Evolutionary conservation across 2,888 invertebrate species (phyloP).

Genomic region (Ochropleura leucogaster): DNA sequence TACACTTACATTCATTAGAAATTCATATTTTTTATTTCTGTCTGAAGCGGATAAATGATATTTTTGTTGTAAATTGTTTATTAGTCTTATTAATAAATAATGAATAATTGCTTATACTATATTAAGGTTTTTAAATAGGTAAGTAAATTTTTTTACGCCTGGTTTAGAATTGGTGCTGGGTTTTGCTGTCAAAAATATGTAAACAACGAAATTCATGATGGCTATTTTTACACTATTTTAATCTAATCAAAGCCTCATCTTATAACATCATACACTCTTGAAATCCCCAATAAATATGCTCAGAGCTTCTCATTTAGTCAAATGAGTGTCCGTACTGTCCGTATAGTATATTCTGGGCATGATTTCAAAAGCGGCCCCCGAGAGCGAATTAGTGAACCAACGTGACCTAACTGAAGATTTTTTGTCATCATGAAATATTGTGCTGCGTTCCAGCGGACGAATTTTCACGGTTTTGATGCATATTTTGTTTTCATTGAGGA

Average conservation of each 20-base stretch:
- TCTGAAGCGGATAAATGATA: not conserved
- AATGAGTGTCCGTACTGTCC: constrained; percentile 81
- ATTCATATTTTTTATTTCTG: not conserved
- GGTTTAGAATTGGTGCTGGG: too few relatives aligned
- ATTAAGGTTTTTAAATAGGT: not conserved
- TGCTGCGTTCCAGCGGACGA: constrained; percentile 66
- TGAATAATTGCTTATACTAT: not conserved
- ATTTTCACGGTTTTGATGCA: constrained; percentile 5
- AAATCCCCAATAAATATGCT: constrained; percentile 73
- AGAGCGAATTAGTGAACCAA: constrained; percentile 86
- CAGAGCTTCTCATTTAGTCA: constrained; percentile 71
- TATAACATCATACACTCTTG: constrained; percentile 47
- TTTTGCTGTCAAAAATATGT: not conserved
- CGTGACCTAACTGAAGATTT: constrained; percentile 87
- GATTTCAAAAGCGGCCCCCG: constrained; percentile 80
- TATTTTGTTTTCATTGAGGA: constrained; percentile 2
- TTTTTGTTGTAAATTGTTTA: not conserved
- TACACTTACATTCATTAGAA: not conserved
- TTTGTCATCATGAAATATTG: constrained; percentile 81
- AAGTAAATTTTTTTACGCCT: not conserved
- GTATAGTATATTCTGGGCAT: constrained; percentile 85
- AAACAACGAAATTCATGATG: fast-evolving
- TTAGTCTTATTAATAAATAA: not conserved
- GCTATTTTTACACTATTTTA: too few relatives aligned
- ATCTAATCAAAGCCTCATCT: not conserved